Evolutionary conservation across 2,888 invertebrate species (phyloP), one percentile per base, ranked within the genome.

Genomic region (Galerucella calmariensis): DNA sequence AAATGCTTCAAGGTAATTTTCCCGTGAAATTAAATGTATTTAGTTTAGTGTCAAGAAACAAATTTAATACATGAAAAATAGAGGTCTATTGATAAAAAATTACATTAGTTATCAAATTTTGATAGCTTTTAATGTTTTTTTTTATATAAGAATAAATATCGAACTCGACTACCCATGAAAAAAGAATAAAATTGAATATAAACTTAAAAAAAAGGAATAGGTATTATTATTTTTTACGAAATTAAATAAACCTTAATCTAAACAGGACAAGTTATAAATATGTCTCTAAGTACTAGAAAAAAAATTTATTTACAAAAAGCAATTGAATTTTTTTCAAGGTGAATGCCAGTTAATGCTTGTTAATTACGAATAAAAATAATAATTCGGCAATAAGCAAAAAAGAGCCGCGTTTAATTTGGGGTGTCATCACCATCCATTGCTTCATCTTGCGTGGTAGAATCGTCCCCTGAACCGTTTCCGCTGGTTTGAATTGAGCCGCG

Each of bases 381-480:
- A 76, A 74, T 56, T 69, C 65, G 69, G 68, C 62, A 69, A 63
- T 69, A 58, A 67, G 69, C 69, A 73, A 72, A 53, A 67, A 67
- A 65, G 27, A 44, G 27, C 56, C 16, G 53, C 62, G 61, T 62
- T 82, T 88, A 90, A 82, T 90, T 90, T 78, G 89, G 88, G 78
- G 88, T 88, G 79, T 94, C 94, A 83, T 94, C 93, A 83, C 92
- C 93, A 86, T 94, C 94, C 87, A 92, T 90, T 82, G 93, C 92
- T 85, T 94, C 94, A 87, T 94, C 92, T 88, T 93, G 93, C 80
- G 93, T 92, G 85, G 92, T 90, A 75, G 93, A 93, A 87, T 94
- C 94, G 87, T 94, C 94, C 10, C 93, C 94, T 62, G 93, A 93
- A 79, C 92, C 93, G 79, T 88, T 87, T 58, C 88, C 90, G 85